Evolutionary conservation across 2,888 invertebrate genomes (phyloP), one percentile per base, ranked within the genome.

Genomic region (Merodon equestris): DNA sequence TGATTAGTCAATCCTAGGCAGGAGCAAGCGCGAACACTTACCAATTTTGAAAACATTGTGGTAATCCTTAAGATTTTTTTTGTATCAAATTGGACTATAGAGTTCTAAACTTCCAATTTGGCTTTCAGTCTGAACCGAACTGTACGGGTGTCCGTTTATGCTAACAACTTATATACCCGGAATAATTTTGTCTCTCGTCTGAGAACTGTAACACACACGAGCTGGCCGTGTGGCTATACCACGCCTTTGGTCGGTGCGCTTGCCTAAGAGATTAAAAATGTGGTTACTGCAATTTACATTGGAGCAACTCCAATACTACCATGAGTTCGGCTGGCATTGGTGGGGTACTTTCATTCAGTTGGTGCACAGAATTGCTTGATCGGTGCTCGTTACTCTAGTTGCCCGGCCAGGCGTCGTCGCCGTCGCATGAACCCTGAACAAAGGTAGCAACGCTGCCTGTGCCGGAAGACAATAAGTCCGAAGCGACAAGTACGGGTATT

Each of bases 101-200:
- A 84, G 82, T 84, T 81, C 85, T 86, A 88, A 88, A 89, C 89
- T 89, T 89, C 89, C 89, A 89, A 89, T 87, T 88, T 85, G 86
- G 82, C 84, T 86, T 85, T 86, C 86, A 85, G 86, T 85, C 85
- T 84, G 84, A 83, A 84, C 83, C 84, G 86, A 86, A 88, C 88
- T 88, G 89, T 86, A 85, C 82, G 82, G 83, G 79, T 82, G 66
- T 84, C 82, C 81, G 82, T 82, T 82, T 77, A 74, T 72, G 81
- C 81, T 83, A 83, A 84, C 85, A 83, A 86, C 85, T 88, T 89
- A 84, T 88, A 89, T 88, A 88, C 84, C 84, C 83, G 79, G 75
- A 72, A 71, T 72, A 72, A 63, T 67, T 81, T 79, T 44, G 68
- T 74, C 70, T 79, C 74, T 79, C 79, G 74, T 34, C 70, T 60